These are phyloP conservation scores for Sitta europaea DNA, from an alignment of 2,113 vertebrate genomes.

Conservation along the genomic window DNA sequence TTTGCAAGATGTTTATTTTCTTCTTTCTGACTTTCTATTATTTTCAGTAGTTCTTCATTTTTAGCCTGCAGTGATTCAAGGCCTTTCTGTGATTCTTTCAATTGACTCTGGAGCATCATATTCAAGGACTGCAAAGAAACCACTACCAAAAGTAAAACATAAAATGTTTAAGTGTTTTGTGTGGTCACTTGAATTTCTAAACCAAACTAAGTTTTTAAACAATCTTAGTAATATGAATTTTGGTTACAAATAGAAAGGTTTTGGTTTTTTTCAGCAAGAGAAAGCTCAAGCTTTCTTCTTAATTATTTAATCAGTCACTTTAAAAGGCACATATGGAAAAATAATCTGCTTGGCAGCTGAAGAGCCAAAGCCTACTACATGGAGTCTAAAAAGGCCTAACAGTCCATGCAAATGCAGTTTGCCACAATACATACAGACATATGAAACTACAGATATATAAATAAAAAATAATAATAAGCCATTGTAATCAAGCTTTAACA, in stretches of 20 bases:
- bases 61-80: slow-evolving; percentile 78
- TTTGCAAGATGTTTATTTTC: slow-evolving; percentile 68
- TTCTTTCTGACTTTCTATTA: slow-evolving; percentile 73
- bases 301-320: neutral
- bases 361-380: neutral
- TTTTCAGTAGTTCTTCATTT: slow-evolving; percentile 77
- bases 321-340: neutral
- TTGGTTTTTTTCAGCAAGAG: neutral
- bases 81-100: slow-evolving; percentile 71
- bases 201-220: neutral
- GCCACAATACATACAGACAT: neutral
- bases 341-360: neutral
- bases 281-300: neutral
- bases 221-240: neutral
- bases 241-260: neutral
- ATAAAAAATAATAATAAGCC: neutral
- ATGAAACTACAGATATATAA: neutral
- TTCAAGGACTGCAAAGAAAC: slow-evolving; percentile 79
- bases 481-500: neutral
- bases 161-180: neutral
- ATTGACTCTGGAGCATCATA: slow-evolving; percentile 76
- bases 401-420: neutral
- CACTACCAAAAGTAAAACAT: slow-evolving; percentile 59
- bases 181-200: neutral
- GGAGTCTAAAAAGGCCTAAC: neutral